These are phyloP conservation scores for Cyanoliseus patagonus DNA, from an alignment of 2,113 vertebrate species.

Conservation along the genomic window DNA sequence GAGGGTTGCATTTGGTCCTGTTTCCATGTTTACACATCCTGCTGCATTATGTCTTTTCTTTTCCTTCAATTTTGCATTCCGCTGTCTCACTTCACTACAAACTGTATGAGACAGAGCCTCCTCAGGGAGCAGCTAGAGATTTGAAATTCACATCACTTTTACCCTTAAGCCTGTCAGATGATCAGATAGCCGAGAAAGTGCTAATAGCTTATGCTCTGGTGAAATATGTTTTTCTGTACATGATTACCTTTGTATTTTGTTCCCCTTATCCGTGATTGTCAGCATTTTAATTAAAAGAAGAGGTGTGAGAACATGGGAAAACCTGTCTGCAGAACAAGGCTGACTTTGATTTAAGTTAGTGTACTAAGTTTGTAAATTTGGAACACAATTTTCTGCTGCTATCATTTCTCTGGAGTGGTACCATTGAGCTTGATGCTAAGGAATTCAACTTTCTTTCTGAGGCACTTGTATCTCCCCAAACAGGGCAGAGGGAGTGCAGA, in stretches of 20 bases:
- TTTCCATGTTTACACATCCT: background rate
- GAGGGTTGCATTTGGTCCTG: background rate
- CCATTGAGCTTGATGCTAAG: background rate
- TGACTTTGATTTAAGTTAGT: conserved; percentile 66
- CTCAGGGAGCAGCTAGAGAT: conserved; percentile 44
- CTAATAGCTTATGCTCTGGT: conserved; percentile 74
- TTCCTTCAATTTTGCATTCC: conserved; percentile 29
- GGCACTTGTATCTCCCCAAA: background rate
- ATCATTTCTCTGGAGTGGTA: conserved; percentile 1
- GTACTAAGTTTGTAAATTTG: conserved; percentile 48
- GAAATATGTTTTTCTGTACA: conserved; percentile 76
- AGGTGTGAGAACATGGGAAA: conserved; percentile 71
- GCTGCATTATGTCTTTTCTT: background rate
- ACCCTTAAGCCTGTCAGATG: conserved; percentile 74
- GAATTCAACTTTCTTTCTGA: background rate
- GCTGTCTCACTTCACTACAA: conserved; percentile 39
- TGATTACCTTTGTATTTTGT: conserved; percentile 77
- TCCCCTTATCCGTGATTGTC: conserved; percentile 71
- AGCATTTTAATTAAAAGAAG: conserved; percentile 81
- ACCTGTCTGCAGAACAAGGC: conserved; percentile 46
- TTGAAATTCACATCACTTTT: conserved; percentile 74
- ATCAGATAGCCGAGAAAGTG: conserved; percentile 73
- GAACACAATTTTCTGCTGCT: conserved; percentile 35
- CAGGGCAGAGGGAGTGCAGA: background rate
- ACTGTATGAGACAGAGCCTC: conserved; percentile 51